Conservation (phyloP, 92 coral and sea anemone genomes). For the Galaxea fascicularis region DNA sequence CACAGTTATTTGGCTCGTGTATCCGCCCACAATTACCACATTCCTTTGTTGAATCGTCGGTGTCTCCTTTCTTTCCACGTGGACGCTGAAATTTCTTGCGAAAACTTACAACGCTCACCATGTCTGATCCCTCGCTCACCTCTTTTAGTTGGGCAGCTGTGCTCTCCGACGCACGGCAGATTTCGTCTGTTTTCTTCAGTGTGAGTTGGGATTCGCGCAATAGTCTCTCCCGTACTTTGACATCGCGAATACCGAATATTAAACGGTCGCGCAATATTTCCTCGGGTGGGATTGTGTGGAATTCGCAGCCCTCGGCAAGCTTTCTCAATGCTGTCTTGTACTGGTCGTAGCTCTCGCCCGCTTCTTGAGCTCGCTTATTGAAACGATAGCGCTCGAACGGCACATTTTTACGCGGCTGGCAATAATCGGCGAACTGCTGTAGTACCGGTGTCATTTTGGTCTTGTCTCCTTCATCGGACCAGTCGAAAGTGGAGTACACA, state of each 20-base stretch:
- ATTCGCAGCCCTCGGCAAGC: too few species aligned
- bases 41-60: slow-evolving; percentile 2
- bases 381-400: too few species aligned
- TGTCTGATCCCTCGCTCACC: slow-evolving; percentile 23
- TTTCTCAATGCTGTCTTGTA: too few species aligned
- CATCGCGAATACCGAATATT: slow-evolving; percentile 57
- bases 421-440: slow-evolving; percentile 45
- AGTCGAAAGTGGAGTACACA: slow-evolving; percentile 43
- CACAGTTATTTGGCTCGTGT: slow-evolving; percentile 29
- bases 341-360: too few species aligned
- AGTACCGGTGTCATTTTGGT: slow-evolving; percentile 38
- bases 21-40: slow-evolving; percentile 26
- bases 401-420: slow-evolving; percentile 72
- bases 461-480: slow-evolving; percentile 31
- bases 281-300: slow-evolving; percentile 61
- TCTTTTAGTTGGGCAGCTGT: slow-evolving; percentile 61
- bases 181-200: slow-evolving; percentile 34
- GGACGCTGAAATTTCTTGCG: background rate
- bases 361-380: too few species aligned
- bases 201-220: slow-evolving; percentile 51
- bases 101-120: background rate
- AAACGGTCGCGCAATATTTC: slow-evolving; percentile 61
- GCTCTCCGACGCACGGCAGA: slow-evolving; percentile 61
- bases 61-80: slow-evolving; percentile 23
- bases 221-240: slow-evolving; percentile 70